A percentile compares a stretch with the other conserved stretches of the same genome.
Conservation (phyloP, 2,113 vertebrate species). For the Hyperopisus bebe region DNA sequence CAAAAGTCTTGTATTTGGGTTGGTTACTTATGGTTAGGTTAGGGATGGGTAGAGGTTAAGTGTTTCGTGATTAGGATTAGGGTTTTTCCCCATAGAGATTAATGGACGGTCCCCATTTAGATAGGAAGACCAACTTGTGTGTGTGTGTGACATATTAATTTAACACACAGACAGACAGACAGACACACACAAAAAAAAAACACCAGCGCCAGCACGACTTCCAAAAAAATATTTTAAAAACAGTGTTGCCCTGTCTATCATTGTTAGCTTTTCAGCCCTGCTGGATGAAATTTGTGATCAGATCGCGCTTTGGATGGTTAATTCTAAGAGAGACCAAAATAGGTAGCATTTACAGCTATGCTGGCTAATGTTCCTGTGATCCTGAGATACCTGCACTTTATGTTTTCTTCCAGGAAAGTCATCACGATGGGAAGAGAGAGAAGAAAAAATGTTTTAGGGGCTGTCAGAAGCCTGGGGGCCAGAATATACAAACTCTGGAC, state of each 20-base stretch:
- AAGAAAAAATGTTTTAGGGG: background rate
- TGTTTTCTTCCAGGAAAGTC: background rate
- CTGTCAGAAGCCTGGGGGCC: background rate
- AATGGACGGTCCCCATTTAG: too few relatives aligned
- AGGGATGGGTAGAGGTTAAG: too few relatives aligned
- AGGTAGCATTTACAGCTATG: slow-evolving; percentile 29
- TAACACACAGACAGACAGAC: background rate
- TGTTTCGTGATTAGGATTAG: too few relatives aligned
- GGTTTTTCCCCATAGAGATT: too few relatives aligned
- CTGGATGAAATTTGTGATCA: background rate
- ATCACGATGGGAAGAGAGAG: background rate
- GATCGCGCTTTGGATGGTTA: background rate
- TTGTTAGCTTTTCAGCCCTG: background rate
- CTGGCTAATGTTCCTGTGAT: slow-evolving; percentile 36
- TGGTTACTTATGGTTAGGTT: too few relatives aligned
- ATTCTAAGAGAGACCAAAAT: background rate
- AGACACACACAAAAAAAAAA: background rate
- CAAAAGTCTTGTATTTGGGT: too few relatives aligned
- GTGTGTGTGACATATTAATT: background rate
- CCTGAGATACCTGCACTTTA: slow-evolving; percentile 32
- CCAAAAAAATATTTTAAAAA: background rate
- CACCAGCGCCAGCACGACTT: background rate
- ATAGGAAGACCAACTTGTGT: too few relatives aligned
- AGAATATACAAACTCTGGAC: background rate
- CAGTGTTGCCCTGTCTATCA: background rate